These are phyloP conservation scores for Typhlomys cinereus DNA, from an alignment of 2,113 vertebrate species.

Conservation along the genomic window DNA sequence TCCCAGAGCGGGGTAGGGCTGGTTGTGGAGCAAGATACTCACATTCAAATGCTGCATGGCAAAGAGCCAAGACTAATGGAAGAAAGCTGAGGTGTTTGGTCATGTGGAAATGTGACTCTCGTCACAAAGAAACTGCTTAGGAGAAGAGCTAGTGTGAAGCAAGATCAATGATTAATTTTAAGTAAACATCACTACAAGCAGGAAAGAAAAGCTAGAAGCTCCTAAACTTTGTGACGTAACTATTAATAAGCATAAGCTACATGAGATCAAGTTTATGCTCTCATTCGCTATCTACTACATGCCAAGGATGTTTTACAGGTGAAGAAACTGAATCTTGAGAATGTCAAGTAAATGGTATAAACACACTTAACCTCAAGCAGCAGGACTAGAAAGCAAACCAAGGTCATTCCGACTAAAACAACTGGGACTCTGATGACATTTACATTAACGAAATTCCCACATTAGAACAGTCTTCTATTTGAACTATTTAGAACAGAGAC, in stretches of 20 bases:
- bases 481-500: background rate
- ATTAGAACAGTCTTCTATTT: background rate
- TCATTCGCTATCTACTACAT: background rate
- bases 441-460: background rate
- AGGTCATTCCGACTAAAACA: background rate
- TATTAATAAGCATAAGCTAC: background rate
- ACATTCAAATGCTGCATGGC: background rate
- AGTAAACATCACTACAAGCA: background rate
- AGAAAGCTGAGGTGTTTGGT: background rate
- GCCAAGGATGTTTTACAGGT: background rate
- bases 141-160: background rate
- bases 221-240: background rate
- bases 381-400: background rate
- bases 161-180: conserved; percentile 3
- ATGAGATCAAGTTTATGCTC: background rate
- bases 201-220: background rate
- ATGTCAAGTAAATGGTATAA: background rate
- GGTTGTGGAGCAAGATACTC: background rate
- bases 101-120: background rate
- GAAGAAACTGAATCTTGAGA: background rate
- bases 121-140: background rate
- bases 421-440: background rate
- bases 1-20: background rate
- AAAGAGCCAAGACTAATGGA: background rate
- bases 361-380: background rate